A percentile compares a stretch with the other conserved stretches of the same genome.
Evolutionary conservation across 2,888 invertebrate genomes (phyloP).

Genomic region (Lithodes maja): DNA sequence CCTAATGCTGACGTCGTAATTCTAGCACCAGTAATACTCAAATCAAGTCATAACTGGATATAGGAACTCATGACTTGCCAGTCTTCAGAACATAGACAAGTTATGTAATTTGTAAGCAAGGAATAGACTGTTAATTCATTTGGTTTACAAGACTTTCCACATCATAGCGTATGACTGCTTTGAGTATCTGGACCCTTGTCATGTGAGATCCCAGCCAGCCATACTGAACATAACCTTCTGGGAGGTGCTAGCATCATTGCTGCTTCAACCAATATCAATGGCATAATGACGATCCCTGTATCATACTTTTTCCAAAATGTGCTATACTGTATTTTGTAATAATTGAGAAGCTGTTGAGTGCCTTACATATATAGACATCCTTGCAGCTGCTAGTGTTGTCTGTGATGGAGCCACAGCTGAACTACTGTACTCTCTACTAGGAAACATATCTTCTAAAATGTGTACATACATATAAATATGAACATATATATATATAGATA

Average conservation of each 20-base stretch:
- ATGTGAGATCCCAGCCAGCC: neutral
- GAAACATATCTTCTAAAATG: conserved; percentile 42
- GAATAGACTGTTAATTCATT: too few species aligned
- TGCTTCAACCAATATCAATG: neutral
- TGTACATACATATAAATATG: neutral
- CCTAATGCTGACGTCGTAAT: too few species aligned
- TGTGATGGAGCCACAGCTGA: conserved; percentile 41
- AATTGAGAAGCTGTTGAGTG: conserved; percentile 44
- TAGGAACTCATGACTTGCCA: too few species aligned
- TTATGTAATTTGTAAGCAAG: too few species aligned
- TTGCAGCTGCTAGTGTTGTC: conserved; percentile 46
- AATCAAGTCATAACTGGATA: too few species aligned
- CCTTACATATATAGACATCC: conserved; percentile 50
- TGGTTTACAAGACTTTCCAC: too few species aligned
- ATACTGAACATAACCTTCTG: neutral
- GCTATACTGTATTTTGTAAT: conserved; percentile 20
- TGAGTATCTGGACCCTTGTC: neutral
- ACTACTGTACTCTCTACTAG: conserved; percentile 22
- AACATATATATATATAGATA: conserved; percentile 16
- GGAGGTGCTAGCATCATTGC: conserved; percentile 1
- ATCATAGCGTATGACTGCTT: too few species aligned
- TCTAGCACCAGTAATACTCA: too few species aligned
- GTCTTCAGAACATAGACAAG: too few species aligned
- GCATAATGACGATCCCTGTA: neutral
- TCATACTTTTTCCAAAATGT: neutral